These are phyloP conservation scores for Drosophila sproati DNA, from an alignment of 1,140 invertebrate genomes.

Conservation along the genomic window DNA sequence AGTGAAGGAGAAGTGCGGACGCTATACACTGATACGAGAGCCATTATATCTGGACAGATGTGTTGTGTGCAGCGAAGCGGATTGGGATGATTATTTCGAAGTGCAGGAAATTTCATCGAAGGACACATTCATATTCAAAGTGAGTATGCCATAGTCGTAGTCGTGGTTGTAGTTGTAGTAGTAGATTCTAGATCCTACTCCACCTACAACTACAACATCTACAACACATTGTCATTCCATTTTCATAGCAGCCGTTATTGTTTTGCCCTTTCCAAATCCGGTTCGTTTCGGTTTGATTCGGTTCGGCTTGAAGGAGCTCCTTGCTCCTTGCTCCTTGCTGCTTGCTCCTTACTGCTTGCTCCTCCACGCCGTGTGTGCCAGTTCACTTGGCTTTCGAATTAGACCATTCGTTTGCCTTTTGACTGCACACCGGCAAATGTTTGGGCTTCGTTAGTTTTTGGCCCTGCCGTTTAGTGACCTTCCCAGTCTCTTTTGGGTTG, in stretches of 20 bases:
- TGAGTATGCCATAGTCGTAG: slow-evolving; percentile 84
- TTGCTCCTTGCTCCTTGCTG: no score
- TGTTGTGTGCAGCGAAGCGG: slow-evolving; percentile 94
- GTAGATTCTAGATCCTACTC: background rate
- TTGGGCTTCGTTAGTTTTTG: slow-evolving; percentile 74
- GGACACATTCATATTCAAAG: slow-evolving; percentile 97
- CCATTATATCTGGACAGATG: slow-evolving; percentile 95
- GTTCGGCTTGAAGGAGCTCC: slow-evolving; percentile 1
- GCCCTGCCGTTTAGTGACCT: slow-evolving; percentile 29
- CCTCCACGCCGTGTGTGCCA: slow-evolving; percentile 38
- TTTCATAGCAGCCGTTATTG: slow-evolving; percentile 3
- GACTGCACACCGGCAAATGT: slow-evolving; percentile 73
- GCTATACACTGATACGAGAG: slow-evolving; percentile 94
- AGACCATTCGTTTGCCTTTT: slow-evolving; percentile 72
- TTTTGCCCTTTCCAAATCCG: slow-evolving; percentile 28
- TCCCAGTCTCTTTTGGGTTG: background rate
- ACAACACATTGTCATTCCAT: background rate
- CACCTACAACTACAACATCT: background rate
- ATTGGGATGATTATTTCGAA: slow-evolving; percentile 97
- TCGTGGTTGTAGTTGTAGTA: background rate
- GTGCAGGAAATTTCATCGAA: slow-evolving; percentile 96
- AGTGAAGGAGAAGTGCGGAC: slow-evolving; percentile 95
- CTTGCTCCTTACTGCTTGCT: no score
- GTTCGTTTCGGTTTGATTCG: slow-evolving; percentile 30
- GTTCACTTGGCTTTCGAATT: slow-evolving; percentile 79